These are phyloP conservation scores for Grapholita molesta DNA, from an alignment of 1,140 invertebrate species.

Conservation along the genomic window DNA sequence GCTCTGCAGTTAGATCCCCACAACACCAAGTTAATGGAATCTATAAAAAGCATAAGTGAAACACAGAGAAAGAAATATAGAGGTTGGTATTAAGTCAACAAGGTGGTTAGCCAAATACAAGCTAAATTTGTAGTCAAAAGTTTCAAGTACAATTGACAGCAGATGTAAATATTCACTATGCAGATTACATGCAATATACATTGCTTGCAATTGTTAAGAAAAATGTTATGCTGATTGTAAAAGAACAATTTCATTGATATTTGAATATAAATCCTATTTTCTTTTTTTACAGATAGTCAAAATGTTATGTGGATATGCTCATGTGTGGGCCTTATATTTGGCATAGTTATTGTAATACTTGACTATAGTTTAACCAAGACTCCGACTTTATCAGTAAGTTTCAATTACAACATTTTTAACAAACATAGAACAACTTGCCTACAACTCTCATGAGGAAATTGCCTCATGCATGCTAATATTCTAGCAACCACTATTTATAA, in stretches of 20 bases:
- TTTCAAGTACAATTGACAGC: too few species aligned
- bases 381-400: conserved; percentile 83
- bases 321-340: conserved; percentile 85
- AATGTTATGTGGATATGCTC: conserved; percentile 88
- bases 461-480: too few species aligned
- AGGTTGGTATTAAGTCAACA: conserved; percentile 41
- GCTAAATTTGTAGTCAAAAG: background rate
- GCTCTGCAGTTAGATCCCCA: conserved; percentile 84
- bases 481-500: too few species aligned
- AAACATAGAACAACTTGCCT: too few species aligned
- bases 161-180: too few species aligned
- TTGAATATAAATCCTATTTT: background rate
- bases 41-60: conserved; percentile 81
- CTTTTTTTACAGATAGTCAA: conserved; percentile 80
- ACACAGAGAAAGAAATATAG: conserved; percentile 79
- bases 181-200: too few species aligned
- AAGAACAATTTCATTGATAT: too few species aligned
- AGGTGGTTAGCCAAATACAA: background rate
- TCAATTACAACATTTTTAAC: conserved; percentile 21
- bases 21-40: conserved; percentile 82
- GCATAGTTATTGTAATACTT: conserved; percentile 84
- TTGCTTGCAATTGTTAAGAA: too few species aligned
- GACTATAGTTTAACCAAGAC: conserved; percentile 84
- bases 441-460: too few species aligned
- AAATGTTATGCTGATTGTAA: too few species aligned